phyloP scores from a whole-genome alignment of 2,797 vertebrate genomes.

The Fratercula arctica region DNA sequence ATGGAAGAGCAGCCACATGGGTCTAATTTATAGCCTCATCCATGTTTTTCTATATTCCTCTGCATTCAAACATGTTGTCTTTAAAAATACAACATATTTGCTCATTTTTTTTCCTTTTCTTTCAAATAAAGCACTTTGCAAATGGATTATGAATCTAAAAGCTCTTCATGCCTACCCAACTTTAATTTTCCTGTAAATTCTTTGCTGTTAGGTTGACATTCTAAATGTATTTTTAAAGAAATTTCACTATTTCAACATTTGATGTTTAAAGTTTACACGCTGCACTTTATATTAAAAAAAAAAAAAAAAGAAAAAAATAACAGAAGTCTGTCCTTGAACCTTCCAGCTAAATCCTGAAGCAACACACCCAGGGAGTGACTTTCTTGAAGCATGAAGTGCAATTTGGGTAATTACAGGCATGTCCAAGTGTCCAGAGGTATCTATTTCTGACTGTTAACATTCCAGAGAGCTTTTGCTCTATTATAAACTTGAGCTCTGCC shows the following conservation, averaged over 20 bases:
- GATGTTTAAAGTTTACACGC: not conserved
- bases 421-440: constrained; percentile 46
- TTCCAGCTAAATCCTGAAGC: not conserved
- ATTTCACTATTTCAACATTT: not conserved
- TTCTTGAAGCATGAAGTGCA: constrained; percentile 18
- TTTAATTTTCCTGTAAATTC: not conserved
- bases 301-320: not conserved
- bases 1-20: not conserved
- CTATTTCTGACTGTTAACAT: constrained; percentile 53
- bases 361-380: constrained; percentile 4
- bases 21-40: not conserved
- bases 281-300: not conserved
- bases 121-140: not conserved
- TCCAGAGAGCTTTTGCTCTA: constrained; percentile 1
- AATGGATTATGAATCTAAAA: not conserved
- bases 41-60: not conserved
- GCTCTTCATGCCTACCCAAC: not conserved
- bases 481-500: constrained; percentile 18
- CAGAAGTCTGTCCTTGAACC: not conserved
- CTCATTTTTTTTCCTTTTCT: not conserved
- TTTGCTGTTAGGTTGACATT: not conserved
- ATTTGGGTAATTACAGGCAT: constrained; percentile 46
- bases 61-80: not conserved
- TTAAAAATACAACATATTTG: not conserved
- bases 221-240: not conserved